Evolutionary conservation across 2,888 invertebrate species (phyloP), one percentile per base, ranked within the genome.

Genomic region (Glaucopsyche alexis): DNA sequence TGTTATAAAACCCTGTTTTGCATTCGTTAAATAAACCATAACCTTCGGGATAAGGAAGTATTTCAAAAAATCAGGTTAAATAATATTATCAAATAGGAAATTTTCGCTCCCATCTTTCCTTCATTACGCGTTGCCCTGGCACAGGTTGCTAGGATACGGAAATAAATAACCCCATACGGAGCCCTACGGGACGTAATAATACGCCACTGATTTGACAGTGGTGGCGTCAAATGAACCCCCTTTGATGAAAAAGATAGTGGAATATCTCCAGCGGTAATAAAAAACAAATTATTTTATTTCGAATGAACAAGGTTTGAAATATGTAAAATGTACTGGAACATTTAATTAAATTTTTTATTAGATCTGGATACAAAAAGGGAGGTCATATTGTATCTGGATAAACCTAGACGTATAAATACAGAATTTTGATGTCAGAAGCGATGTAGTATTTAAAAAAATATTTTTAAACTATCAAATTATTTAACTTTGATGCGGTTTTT

Each of bases 101-200:
- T 60, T 29, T 60, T 38, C 60, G 60, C 60, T 38, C 60, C 60
- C 60, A 29, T 60, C 60, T 60, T 60, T 60, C 7, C 60, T 60
- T 60, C 38, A 60, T 60, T 60, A 60, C 14, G 60, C 60, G 38
- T 60, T 6, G 60, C 60, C 47, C 29, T 14, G 16, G 60, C 29
- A 38, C 29, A 29, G 60, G 29, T 60, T 60, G 29, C 60, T 13
- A 29, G 60, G 60, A 6, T 38, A 29, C 60, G 60, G 29, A 38
- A 60, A 60, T 60, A 60, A 60, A 60, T 60, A 60, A 60, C 60
- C n/a, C 60, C 29, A 16, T 13, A 60, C 29, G 6, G 19, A 55
- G 16, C 29, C 60, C 60, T 60, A 60, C 60, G 60, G 60, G 60
- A 60, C 38, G 38, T 60, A 38, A 60, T 60, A 60, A 60, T 60